Evolutionary conservation across 2,888 invertebrate species (phyloP), one percentile per base, ranked within the genome.

Genomic region (Drosophila ezoana): DNA sequence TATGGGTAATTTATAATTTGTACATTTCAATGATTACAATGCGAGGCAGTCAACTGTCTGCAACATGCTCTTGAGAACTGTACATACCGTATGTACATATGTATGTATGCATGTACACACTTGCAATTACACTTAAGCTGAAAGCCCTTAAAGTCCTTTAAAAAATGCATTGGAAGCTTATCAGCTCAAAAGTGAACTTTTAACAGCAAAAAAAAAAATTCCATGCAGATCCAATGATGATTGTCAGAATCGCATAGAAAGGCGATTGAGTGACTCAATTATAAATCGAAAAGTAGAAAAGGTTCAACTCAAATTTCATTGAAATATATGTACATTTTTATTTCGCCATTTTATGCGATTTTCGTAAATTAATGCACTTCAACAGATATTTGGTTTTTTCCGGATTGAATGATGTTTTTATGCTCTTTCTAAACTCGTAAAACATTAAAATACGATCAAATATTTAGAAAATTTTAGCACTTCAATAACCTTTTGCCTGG

Each of bases 1-100:
- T 87, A 87, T 77, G 86, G 83, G 61, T 85, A 83, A 87, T 87
- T 83, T 83, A 83, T 85, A 87, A 83, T 85, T 83, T 85, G 86
- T 57, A 79, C 88, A 87, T 77, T 83, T 88, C 83, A 76, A 83
- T 86, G 80, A 84, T 86, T 88, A 77, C 84, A 69, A 62, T 48
- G 57, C 53, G 41, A 67, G 62, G 44, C 57, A 48, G 59, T 68
- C 70, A 40, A 54, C 70, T 60, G 64, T 61, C 57, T 56, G 35
- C 64, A 70, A 45, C 71, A 64, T 57, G 76, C 72, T 63, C 59
- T 70, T 49, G 57, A 76, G 56, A 13, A 28, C 38, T 37, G 11
- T 38, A 56, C 37, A 49, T 33, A 44, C 57, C 33, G 23, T 16
- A 57, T 11, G 32, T 16, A 40, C 8, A 1, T 18, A 41, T 28